A percentile compares a stretch with the other conserved stretches of the same genome.
phyloP scores from a whole-genome alignment of 2,888 invertebrate genomes.

The Drosophila melanosoma region DNA sequence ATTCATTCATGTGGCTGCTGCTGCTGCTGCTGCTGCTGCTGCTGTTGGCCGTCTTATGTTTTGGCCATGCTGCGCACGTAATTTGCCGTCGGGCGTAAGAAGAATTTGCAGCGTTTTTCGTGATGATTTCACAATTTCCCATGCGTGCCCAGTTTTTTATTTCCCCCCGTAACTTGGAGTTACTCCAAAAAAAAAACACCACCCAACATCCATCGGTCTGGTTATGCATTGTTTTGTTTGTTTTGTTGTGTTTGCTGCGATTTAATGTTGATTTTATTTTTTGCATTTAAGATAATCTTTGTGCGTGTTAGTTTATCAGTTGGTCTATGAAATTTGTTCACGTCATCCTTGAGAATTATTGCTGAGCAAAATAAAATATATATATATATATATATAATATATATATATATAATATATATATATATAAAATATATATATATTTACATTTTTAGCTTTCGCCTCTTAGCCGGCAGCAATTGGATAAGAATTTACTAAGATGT shows the following conservation, averaged over 20 bases:
- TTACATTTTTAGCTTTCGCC: constrained; percentile 25
- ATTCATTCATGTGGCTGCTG: constrained; percentile 43
- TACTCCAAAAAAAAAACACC: neutral
- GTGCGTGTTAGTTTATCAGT: constrained; percentile 51
- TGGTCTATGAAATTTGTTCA: constrained; percentile 35
- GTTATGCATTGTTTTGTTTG: neutral
- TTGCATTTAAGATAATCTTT: constrained; percentile 65
- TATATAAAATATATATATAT: neutral
- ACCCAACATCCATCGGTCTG: neutral
- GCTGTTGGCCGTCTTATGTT: constrained; percentile 42
- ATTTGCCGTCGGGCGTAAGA: constrained; percentile 56
- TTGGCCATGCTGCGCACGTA: constrained; percentile 70
- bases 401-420: constrained; percentile 2
- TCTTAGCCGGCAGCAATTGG: constrained; percentile 72
- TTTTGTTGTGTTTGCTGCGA: constrained; percentile 19
- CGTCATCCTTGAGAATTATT: constrained; percentile 58
- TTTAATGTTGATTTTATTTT: constrained; percentile 59
- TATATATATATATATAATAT: neutral
- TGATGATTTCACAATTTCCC: constrained; percentile 71
- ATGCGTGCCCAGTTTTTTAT: constrained; percentile 49
- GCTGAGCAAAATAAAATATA: constrained; percentile 18
- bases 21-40: constrained; percentile 18
- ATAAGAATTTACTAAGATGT: constrained; percentile 34
- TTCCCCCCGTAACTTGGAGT: constrained; percentile 1
- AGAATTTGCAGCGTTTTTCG: constrained; percentile 74